Evolutionary conservation across 2,797 vertebrate genomes (phyloP), one percentile per base, ranked within the genome.

Genomic region (Galagoides demidoff): DNA sequence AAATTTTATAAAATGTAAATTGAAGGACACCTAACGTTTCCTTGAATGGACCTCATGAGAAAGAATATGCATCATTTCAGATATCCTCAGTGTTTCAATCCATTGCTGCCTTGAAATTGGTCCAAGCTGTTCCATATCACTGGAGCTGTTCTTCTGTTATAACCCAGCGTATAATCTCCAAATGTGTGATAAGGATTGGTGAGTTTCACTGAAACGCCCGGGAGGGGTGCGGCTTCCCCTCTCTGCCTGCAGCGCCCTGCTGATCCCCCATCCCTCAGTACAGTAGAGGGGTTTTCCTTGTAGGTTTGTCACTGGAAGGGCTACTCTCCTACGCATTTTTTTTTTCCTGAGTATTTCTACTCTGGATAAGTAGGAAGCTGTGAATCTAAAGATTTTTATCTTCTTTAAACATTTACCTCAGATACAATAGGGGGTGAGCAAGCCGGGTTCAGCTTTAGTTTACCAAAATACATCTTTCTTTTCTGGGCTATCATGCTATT

Each of bases 1-100:
- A 87, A 68, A 25, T 71, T 90, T 66, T 13, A 34, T 61, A 64
- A 88, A 85, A 73, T 34, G n/a, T 87, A 73, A 92, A 77, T 52
- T 16, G 16, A 68, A 81, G 57, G 23, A 43, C 49, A 25, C 3
- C 43, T 7, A 34, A 31, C 7, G 31, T 82, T 95, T 49, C 5
- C 39, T 85, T 77, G 52, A 66, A 79, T 74, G 73, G 74, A 6
- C 34, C 71, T 20, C 11, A 10, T 27, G 12, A 85, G 74, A 89
- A 81, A 83, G 57, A 19, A 39, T 78, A 37, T 25, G 19, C 19
- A 14, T 66, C 9, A 49, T 76, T 84, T 92, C 59, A 59, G 34
- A 25, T 16, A 3, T 37, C 22, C 91, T 59, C n/a, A 66, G 16
- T 10, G 16, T 76, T 76, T 82, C 71, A 77, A 20, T 77, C 4